phyloP scores from a whole-genome alignment of 1,140 invertebrate species.

The Heterodera carotae region DNA sequence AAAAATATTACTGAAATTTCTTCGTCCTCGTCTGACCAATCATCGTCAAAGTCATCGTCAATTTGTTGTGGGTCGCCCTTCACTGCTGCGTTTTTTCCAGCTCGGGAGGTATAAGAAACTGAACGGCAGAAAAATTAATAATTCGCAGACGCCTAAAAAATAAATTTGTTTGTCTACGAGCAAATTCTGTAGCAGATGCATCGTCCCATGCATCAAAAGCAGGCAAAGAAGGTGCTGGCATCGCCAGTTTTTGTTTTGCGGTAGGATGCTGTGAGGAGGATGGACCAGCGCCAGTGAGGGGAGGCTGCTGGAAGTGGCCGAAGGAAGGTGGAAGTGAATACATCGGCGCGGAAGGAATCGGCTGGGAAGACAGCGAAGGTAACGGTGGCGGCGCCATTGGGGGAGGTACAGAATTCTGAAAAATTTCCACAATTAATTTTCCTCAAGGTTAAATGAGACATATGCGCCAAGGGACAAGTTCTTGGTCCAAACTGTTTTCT shows the following conservation, averaged over 20 bases:
- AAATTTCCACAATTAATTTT: not conserved
- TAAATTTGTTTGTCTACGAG: conserved; percentile 4
- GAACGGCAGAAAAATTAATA: not conserved
- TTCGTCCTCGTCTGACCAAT: conserved; percentile 64
- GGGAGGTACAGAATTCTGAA: conserved; percentile 35
- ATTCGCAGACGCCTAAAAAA: not conserved
- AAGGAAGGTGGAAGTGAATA: conserved; percentile 30
- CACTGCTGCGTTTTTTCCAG: conserved; percentile 1
- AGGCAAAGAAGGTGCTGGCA: not conserved
- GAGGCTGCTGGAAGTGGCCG: not conserved
- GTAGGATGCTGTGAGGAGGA: not conserved
- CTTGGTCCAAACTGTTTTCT: too few species aligned
- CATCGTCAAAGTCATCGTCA: conserved; percentile 63
- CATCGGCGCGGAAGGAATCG: conserved; percentile 25
- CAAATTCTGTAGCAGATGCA: not conserved
- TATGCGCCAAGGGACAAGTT: too few species aligned
- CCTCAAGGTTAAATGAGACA: not conserved
- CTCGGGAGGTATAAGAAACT: conserved; percentile 10
- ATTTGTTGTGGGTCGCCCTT: conserved; percentile 5
- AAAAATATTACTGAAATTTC: conserved; percentile 47
- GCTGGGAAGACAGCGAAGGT: conserved; percentile 20
- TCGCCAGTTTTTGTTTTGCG: conserved; percentile 13
- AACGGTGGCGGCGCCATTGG: conserved; percentile 40
- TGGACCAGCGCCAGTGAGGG: not conserved
- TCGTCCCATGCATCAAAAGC: conserved; percentile 36